Conservation (phyloP, 1,140 invertebrate species). For the Trissolcus basalis region DNA sequence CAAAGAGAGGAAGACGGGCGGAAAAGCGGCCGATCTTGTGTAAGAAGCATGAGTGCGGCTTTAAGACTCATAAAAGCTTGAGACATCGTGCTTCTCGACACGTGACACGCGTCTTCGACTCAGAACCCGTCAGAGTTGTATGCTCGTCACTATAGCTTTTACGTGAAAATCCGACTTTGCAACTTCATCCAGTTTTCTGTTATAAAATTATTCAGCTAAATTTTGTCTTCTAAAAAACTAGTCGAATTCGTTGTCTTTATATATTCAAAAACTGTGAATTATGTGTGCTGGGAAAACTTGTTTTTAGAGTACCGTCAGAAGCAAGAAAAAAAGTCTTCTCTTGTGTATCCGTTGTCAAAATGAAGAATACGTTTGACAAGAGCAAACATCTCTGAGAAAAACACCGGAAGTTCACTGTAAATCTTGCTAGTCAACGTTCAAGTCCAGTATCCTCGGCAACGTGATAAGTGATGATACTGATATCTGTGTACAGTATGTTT, state of each 20-base stretch:
- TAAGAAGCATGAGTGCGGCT: constrained; percentile 71
- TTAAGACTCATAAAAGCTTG: constrained; percentile 75
- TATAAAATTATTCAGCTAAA: no score
- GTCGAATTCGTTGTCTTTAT: no score
- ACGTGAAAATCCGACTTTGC: no score
- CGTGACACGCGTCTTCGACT: constrained; percentile 62
- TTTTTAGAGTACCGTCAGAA: no score
- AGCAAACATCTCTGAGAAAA: neutral
- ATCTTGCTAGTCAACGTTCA: constrained; percentile 60
- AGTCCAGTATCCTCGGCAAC: constrained; percentile 51
- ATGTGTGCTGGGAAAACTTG: no score
- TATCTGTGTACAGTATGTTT: constrained; percentile 54
- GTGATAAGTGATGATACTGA: constrained; percentile 65
- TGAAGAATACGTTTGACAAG: neutral
- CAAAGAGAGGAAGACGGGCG: constrained; percentile 57
- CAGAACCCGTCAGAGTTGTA: constrained; percentile 53
- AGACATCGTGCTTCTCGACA: constrained; percentile 64
- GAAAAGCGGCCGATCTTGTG: constrained; percentile 66
- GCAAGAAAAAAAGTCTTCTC: neutral
- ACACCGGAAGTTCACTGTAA: neutral
- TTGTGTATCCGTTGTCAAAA: neutral
- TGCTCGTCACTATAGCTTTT: constrained; percentile 37
- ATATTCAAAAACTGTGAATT: no score
- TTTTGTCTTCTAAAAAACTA: no score
- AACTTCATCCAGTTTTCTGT: no score